Conservation (phyloP, 2,113 vertebrate species). For the Brachyhypopomus gauderio region DNA sequence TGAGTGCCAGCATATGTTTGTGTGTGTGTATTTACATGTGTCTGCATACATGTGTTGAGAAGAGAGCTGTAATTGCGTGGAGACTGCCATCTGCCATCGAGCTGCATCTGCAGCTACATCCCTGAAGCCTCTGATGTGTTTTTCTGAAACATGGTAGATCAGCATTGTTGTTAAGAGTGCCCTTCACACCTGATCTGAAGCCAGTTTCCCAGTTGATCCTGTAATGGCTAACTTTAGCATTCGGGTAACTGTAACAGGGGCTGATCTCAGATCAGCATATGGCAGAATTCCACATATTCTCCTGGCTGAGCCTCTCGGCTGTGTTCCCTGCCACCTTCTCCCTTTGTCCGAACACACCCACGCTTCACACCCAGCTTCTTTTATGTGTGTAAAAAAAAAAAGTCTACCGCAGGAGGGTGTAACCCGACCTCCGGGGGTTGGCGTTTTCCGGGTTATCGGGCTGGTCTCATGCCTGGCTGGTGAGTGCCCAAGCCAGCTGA, state of each 20-base stretch:
- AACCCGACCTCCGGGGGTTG: conserved; percentile 27
- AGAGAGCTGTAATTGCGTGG: too few relatives aligned
- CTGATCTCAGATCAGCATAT: background rate
- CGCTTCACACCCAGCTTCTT: conserved; percentile 29
- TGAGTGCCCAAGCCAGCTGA: background rate
- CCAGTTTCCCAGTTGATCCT: too few relatives aligned
- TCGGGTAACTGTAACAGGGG: background rate
- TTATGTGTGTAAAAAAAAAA: conserved; percentile 27
- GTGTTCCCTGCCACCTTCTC: conserved; percentile 27
- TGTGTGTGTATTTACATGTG: too few relatives aligned
- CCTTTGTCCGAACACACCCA: conserved; percentile 30
- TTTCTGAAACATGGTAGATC: too few relatives aligned
- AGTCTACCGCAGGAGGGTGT: conserved; percentile 21
- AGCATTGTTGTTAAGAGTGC: too few relatives aligned
- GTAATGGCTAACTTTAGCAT: conserved; percentile 24
- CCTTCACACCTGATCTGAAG: too few relatives aligned
- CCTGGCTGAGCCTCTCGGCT: background rate
- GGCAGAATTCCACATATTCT: background rate
- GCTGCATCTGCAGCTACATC: too few relatives aligned
- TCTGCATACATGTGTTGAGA: too few relatives aligned
- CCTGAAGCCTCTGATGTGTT: too few relatives aligned
- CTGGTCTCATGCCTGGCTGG: conserved; percentile 10
- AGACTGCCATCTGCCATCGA: too few relatives aligned
- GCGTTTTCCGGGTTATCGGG: conserved; percentile 39
- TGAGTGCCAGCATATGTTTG: too few relatives aligned